Base-by-base conservation (phyloP, 2,113 vertebrate genomes). In the Cercocebus atys region DNA sequence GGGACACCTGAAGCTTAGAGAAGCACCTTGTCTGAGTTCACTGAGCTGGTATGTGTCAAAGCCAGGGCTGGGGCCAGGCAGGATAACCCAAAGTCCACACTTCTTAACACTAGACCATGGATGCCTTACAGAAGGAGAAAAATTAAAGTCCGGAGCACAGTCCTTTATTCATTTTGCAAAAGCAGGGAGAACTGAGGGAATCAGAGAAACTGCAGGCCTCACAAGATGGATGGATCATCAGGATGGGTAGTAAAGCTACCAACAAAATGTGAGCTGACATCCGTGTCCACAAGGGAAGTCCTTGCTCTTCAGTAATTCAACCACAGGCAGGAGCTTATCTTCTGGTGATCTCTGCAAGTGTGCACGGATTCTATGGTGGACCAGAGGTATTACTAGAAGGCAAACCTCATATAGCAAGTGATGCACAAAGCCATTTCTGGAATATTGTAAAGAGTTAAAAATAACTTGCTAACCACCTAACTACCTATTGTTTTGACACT, bases 341-440 rank as follows among this genome's bases (percentile, higher is more conserved):
- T 43, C 66, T 70, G 38, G 45, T 16, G 55, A 64, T 32, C 72
- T 73, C 43, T 57, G 50, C 32, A 76, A 64, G 50, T 55, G 5
- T 55, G 22, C 23, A 17, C 0, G 35, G 75, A 61, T 6, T 10
- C 1, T 5, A 25, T 2, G 13, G 6, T 20, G 2, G 25, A 38
- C 61, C 38, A 47, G 52, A 81, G 32, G 38, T 11, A 64, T 57
- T 20, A 27, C 32, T 27, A 40, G 64, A 72, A 80, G 86, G 73
- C 30, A 90, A 88, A 66, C 12, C 59, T 47, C 20, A 35, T 16
- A 85, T 84, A 50, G 30, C 14, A 45, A 88, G 22, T 6, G 59
- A 78, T 23, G 8, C 23, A 68, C 17, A 35, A 18, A 66, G 13
- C 35, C 47, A 68, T 27, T 83, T 45, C 45, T 0, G 23, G 45